phyloP scores from a whole-genome alignment of 2,797 vertebrate species.

The Sebastolobus alascanus region DNA sequence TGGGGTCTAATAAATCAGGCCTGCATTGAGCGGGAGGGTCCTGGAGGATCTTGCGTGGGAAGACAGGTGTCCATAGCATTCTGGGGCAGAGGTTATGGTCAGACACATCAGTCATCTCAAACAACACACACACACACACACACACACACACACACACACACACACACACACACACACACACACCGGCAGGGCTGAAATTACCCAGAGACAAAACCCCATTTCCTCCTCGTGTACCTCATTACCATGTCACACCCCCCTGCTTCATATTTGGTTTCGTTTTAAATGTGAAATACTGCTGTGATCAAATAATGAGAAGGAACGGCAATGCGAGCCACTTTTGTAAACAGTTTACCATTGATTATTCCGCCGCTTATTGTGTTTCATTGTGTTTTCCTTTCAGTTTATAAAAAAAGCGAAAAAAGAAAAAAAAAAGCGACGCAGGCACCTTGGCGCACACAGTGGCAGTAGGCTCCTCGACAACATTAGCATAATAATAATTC shows the following conservation, averaged over 20 bases:
- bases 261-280: constrained; percentile 64
- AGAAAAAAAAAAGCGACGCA: background rate
- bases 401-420: constrained; percentile 38
- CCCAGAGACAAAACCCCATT: constrained; percentile 62
- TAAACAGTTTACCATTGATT: constrained; percentile 77
- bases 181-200: constrained; percentile 53
- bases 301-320: constrained; percentile 65
- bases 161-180: constrained; percentile 30
- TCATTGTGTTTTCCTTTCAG: constrained; percentile 60
- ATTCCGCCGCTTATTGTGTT: constrained; percentile 59
- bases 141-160: constrained; percentile 31
- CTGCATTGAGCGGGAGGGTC: constrained; percentile 67
- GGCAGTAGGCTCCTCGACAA: constrained; percentile 28
- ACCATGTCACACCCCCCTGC: constrained; percentile 53
- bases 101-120: constrained; percentile 66
- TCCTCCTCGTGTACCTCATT: constrained; percentile 62
- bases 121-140: constrained; percentile 42
- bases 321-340: constrained; percentile 41
- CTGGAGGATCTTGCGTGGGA: constrained; percentile 70
- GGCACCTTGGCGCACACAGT: constrained; percentile 55
- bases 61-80: constrained; percentile 82
- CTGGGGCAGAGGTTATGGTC: constrained; percentile 71
- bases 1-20: constrained; percentile 80
- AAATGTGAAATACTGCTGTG: constrained; percentile 62
- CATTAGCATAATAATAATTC: constrained; percentile 76